Conservation (phyloP, 2,888 invertebrate genomes). For the Amphiduros pacificus region DNA sequence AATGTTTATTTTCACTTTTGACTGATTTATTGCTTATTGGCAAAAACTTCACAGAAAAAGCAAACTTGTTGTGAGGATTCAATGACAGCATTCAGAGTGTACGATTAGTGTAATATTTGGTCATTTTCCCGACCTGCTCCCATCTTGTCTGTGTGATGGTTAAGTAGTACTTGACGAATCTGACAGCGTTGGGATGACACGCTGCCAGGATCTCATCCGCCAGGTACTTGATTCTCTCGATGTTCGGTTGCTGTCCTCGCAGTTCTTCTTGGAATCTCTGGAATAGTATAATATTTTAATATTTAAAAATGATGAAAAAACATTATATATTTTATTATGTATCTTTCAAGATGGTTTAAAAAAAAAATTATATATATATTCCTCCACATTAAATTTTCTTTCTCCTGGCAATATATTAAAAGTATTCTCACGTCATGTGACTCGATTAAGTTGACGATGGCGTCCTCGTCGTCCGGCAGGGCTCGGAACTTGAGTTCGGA, state of each 20-base stretch:
- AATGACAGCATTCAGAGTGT: too few relatives aligned
- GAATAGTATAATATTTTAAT: background rate
- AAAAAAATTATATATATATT: background rate
- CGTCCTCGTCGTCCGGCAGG: conserved; percentile 56
- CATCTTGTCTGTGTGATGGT: conserved; percentile 58
- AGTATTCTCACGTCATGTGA: conserved; percentile 49
- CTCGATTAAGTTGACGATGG: conserved; percentile 56
- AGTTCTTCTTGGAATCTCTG: conserved; percentile 58
- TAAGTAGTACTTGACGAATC: conserved; percentile 59
- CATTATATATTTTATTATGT: background rate
- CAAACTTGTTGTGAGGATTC: too few relatives aligned
- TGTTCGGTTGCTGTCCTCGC: conserved; percentile 49
- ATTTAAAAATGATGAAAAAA: background rate
- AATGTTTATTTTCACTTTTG: too few relatives aligned
- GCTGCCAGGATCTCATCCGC: conserved; percentile 54
- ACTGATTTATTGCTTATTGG: too few relatives aligned
- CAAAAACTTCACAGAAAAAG: too few relatives aligned
- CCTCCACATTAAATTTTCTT: background rate
- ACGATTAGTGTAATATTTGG: too few relatives aligned
- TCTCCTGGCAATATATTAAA: background rate
- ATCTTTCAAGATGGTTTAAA: background rate
- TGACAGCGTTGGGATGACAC: conserved; percentile 57
- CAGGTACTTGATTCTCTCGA: conserved; percentile 52
- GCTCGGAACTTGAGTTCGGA: conserved; percentile 54
- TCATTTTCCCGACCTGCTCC: conserved; percentile 52